Conservation (phyloP, 2,113 vertebrate species). For the Grallaria varia region DNA sequence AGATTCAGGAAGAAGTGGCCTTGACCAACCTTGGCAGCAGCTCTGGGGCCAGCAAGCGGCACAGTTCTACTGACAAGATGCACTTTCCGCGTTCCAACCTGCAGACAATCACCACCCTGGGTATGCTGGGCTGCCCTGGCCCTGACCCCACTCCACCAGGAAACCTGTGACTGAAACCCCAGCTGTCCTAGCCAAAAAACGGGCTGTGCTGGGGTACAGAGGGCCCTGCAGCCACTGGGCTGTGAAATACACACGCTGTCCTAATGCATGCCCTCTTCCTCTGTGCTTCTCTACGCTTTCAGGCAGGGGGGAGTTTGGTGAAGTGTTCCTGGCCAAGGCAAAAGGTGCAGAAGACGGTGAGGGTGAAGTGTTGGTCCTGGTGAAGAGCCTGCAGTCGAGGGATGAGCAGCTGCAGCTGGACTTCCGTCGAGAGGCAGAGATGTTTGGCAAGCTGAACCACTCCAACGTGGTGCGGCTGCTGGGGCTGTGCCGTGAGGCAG, state of each 20-base stretch:
- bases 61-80: conserved; percentile 88
- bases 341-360: conserved; percentile 82
- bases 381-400: conserved; percentile 90
- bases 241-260: background rate
- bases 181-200: background rate
- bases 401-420: conserved; percentile 91
- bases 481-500: conserved; percentile 87
- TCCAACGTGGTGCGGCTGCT: conserved; percentile 85
- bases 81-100: conserved; percentile 86
- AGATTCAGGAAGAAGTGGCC: conserved; percentile 94
- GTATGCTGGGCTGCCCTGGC: conserved; percentile 66
- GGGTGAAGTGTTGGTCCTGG: conserved; percentile 87
- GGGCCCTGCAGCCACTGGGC: background rate
- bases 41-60: conserved; percentile 83
- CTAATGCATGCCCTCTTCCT: background rate
- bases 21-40: conserved; percentile 85
- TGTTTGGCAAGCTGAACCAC: conserved; percentile 94
- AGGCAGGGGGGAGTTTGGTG: conserved; percentile 95
- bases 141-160: background rate
- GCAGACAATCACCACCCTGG: conserved; percentile 92
- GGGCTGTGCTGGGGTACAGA: background rate
- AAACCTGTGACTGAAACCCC: background rate
- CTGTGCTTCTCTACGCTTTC: background rate
- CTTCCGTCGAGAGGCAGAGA: conserved; percentile 91
- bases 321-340: conserved; percentile 94